Evolutionary conservation across 2,113 vertebrate genomes (phyloP).

Genomic region (Lagopus muta): DNA sequence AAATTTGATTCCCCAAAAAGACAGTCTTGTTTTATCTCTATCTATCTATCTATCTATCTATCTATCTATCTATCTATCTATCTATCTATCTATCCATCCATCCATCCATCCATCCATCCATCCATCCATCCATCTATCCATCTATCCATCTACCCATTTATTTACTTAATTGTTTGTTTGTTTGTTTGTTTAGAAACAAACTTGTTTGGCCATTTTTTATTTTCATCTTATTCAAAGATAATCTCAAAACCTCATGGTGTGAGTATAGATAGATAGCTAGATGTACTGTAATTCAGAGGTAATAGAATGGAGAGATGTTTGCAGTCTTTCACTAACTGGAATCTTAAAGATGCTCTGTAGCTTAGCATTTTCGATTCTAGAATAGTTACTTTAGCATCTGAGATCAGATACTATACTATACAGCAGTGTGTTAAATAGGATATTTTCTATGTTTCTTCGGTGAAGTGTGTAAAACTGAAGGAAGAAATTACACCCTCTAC

Average conservation of each 20-base stretch:
- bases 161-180: too few species aligned
- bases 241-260: neutral
- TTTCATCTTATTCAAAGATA: neutral
- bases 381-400: neutral
- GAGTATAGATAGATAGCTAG: neutral
- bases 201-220: neutral
- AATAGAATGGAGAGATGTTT: rapidly evolving
- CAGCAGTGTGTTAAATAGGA: neutral
- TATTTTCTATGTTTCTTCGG: neutral
- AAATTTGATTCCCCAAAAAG: neutral
- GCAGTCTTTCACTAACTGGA: rapidly evolving
- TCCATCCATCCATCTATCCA: too few species aligned
- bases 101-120: too few species aligned
- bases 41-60: too few species aligned
- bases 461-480: neutral
- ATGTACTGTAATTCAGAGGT: neutral
- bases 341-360: rapidly evolving
- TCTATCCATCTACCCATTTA: too few species aligned
- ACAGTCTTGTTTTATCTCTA: neutral
- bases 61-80: too few species aligned
- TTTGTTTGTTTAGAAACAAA: neutral
- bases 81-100: too few species aligned
- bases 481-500: neutral
- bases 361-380: neutral
- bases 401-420: neutral